Evolutionary conservation across 2,113 vertebrate genomes (phyloP).

Genomic region (Neotoma lepida): DNA sequence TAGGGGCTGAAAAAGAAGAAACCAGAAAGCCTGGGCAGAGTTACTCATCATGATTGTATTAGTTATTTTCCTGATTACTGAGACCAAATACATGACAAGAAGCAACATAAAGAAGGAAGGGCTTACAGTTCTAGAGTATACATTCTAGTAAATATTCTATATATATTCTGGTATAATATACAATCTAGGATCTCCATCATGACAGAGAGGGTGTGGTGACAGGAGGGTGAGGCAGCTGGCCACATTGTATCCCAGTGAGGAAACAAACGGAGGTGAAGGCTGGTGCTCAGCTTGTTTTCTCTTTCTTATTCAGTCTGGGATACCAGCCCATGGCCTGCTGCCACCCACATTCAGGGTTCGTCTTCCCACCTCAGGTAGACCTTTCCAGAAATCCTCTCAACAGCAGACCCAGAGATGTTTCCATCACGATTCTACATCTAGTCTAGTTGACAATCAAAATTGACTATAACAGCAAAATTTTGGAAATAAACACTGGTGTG

Average conservation of each 20-base stretch:
- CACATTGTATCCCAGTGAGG: neutral
- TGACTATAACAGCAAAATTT: neutral
- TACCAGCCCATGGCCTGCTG: neutral
- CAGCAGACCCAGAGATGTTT: neutral
- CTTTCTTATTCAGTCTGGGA: neutral
- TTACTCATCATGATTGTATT: neutral
- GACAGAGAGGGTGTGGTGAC: neutral
- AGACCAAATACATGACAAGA: no score
- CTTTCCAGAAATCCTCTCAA: neutral
- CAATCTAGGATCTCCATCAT: neutral
- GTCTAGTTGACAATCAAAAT: neutral
- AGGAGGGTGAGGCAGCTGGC: neutral
- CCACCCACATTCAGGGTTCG: neutral
- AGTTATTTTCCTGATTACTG: neutral
- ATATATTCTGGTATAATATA: neutral
- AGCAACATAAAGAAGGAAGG: neutral
- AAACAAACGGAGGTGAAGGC: neutral
- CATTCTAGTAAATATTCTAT: neutral
- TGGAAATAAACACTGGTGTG: neutral
- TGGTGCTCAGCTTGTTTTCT: neutral
- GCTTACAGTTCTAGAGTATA: neutral
- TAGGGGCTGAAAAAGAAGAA: neutral
- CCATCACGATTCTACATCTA: neutral
- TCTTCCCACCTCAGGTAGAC: neutral
- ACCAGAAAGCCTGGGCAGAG: neutral